Percentiles rank a stretch among this genome's conserved stretches.
Evolutionary conservation across 2,113 vertebrate genomes (phyloP).

Genomic region (Amblyornis subalaris): DNA sequence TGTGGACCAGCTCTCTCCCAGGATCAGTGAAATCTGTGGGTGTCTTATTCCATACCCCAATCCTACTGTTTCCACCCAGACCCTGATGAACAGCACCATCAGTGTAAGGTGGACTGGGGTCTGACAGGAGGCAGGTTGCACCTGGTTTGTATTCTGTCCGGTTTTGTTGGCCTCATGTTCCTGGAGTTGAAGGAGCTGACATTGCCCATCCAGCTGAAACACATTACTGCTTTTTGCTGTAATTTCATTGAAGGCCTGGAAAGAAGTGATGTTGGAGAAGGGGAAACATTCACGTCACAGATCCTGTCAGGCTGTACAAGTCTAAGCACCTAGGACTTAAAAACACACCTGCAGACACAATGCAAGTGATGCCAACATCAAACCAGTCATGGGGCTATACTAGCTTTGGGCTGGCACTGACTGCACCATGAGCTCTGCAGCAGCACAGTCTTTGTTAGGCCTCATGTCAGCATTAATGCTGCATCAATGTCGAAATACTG

Average conservation of each 20-base stretch:
- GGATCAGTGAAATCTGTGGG: background rate
- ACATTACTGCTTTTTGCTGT: accelerated
- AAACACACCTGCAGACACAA: background rate
- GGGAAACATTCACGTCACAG: background rate
- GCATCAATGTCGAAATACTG: background rate
- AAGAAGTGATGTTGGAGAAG: background rate
- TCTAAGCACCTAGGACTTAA: background rate
- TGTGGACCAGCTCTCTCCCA: background rate
- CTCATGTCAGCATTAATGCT: background rate
- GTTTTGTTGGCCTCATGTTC: background rate
- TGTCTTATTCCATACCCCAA: background rate
- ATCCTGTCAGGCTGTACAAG: background rate
- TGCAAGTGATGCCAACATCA: background rate
- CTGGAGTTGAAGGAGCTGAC: background rate
- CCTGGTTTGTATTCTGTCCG: background rate
- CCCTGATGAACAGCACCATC: accelerated
- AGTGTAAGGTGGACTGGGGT: background rate
- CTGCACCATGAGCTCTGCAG: background rate
- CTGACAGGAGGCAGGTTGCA: background rate
- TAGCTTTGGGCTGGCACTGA: background rate
- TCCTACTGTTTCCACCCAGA: accelerated
- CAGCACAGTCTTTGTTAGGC: background rate
- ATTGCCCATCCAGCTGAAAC: background rate
- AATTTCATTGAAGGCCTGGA: background rate
- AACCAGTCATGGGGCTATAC: background rate